These are phyloP conservation scores for Stegodyphus dumicola DNA, from an alignment of 1,140 invertebrate species.

Conservation along the genomic window DNA sequence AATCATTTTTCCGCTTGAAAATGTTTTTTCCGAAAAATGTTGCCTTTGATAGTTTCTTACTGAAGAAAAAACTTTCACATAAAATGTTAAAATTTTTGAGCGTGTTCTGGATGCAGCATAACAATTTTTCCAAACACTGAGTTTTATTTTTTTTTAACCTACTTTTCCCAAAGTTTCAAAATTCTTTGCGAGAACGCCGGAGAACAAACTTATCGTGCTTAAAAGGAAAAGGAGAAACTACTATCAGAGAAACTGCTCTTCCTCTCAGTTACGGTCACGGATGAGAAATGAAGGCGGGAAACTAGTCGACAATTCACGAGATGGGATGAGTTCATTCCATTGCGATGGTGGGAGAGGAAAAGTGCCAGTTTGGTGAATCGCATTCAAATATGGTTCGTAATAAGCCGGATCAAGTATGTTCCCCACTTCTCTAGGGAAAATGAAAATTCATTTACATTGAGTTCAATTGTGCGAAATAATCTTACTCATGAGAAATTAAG, in stretches of 20 bases:
- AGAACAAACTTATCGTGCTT: too few species aligned
- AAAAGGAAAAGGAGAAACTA: too few species aligned
- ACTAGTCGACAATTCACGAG: slow-evolving; percentile 35
- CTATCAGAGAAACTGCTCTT: neutral
- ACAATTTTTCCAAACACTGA: slow-evolving; percentile 12
- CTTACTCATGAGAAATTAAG: too few species aligned
- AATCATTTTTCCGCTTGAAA: neutral
- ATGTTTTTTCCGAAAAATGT: neutral
- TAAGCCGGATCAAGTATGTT: too few species aligned
- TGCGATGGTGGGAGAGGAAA: neutral
- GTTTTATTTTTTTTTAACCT: too few species aligned
- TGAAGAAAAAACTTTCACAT: too few species aligned
- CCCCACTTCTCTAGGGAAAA: too few species aligned
- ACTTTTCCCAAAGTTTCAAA: neutral
- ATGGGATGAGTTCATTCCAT: slow-evolving; percentile 15
- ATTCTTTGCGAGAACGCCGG: too few species aligned
- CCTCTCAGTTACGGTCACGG: slow-evolving; percentile 32
- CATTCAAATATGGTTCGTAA: too few species aligned
- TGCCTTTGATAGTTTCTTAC: too few species aligned
- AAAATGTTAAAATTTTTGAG: neutral
- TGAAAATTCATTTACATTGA: too few species aligned
- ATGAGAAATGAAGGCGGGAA: slow-evolving; percentile 42
- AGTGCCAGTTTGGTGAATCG: neutral
- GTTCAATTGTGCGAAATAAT: too few species aligned
- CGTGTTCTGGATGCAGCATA: neutral